Percentiles rank a stretch among this genome's conserved stretches.
Evolutionary conservation across 2,888 invertebrate genomes (phyloP).

Genomic region (Heliconius charithonia): DNA sequence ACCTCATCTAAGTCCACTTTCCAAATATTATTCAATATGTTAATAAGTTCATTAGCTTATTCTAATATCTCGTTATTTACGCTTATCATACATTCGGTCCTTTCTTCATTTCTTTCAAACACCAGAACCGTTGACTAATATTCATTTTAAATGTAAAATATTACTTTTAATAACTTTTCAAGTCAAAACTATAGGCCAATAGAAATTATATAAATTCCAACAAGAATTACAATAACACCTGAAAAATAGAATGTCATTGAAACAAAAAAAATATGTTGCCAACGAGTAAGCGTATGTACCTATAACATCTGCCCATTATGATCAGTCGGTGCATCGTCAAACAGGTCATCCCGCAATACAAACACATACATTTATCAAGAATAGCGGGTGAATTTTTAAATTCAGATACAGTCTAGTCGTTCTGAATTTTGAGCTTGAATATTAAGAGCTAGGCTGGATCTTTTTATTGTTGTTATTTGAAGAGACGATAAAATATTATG

Average conservation of each 20-base stretch:
- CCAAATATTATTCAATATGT: too few species aligned
- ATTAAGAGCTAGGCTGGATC: slow-evolving; percentile 38
- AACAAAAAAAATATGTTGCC: slow-evolving; percentile 57
- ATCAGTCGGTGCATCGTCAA: slow-evolving; percentile 74
- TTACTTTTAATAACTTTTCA: not conserved
- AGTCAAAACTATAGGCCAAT: not conserved
- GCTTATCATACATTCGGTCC: too few species aligned
- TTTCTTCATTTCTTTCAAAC: too few species aligned
- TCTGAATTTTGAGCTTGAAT: slow-evolving; percentile 53
- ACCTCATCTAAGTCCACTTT: too few species aligned
- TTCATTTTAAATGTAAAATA: not conserved
- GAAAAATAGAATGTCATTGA: slow-evolving; percentile 36
- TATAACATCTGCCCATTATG: slow-evolving; percentile 72
- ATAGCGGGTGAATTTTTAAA: slow-evolving; percentile 60
- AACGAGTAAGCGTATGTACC: slow-evolving; percentile 58
- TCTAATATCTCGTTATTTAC: too few species aligned
- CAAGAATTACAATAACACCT: slow-evolving; percentile 36
- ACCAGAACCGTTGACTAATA: too few species aligned
- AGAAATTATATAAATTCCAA: slow-evolving; percentile 15
- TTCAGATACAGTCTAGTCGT: slow-evolving; percentile 51
- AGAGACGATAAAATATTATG: not conserved
- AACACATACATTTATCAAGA: slow-evolving; percentile 70
- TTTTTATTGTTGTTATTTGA: slow-evolving; percentile 3
- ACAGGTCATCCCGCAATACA: slow-evolving; percentile 69
- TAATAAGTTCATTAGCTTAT: too few species aligned